Base-by-base conservation (phyloP, 2,888 invertebrate genomes). In the Mactromeris polynyma region DNA sequence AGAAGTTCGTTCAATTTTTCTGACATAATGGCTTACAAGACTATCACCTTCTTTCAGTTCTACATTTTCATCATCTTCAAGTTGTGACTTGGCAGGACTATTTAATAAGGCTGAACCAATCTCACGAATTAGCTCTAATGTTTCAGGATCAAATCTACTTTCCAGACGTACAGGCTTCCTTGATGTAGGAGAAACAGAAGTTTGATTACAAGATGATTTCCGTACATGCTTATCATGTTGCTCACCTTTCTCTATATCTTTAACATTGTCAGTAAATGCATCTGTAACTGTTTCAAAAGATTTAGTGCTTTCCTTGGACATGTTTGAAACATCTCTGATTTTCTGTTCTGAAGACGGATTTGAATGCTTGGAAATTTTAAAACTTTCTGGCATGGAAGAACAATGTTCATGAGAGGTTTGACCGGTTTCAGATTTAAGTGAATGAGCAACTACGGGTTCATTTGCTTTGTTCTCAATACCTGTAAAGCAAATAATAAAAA, bases 91-190 rank as follows among this genome's bases (percentile, higher is more conserved):
- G n/a, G 91, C 90, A 26, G 95, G 95, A 87, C 94, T 94, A 78
- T 93, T 93, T 46, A 94, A 84, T 31, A 95, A 90, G 17, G 94
- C 94, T 3, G 94, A 94, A 11, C 95, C 95, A 36, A 95, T 94
- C 79, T 95, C 95, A 69, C 95, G 87, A 42, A 95, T 94, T 19
- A 95, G 86, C 19, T 94, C 93, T 78, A 95, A 90, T 38, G 94
- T 95, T 79, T 94, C 93, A 17, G 90, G 77, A 87, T 95, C 94
- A 89, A 94, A 93, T 51, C 92, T 81, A 33, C 89, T 93, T 38
- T 91, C 88, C 4, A 77, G 77, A 17, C 38, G 42, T 0, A 54
- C 4, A 11, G 46, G 54, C 33, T 84, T 84, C 36, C 78, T 84
- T 33, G 46, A 38, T 21, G 77, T 73, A 26, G 78, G 69, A 46